Percentiles rank a stretch among this genome's conserved stretches.
Conservation (phyloP, 2,113 vertebrate genomes). For the Sapajus apella region DNA sequence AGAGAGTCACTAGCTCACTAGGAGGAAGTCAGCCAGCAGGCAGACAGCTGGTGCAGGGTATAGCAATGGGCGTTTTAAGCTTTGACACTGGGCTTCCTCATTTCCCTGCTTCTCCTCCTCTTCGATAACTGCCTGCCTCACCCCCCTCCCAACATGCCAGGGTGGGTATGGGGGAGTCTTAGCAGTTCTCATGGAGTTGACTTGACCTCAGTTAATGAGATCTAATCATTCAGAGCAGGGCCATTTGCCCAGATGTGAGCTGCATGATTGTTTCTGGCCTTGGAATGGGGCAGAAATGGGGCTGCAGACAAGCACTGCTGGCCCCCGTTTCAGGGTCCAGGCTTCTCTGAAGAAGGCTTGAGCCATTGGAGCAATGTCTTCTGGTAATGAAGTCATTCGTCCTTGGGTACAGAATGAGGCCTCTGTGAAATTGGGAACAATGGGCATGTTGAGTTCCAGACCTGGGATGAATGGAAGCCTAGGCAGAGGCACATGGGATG, state of each 20-base stretch:
- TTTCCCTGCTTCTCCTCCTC: neutral
- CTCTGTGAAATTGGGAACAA: conserved; percentile 74
- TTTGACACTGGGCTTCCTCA: neutral
- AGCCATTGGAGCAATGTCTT: conserved; percentile 47
- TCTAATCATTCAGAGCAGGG: conserved; percentile 38
- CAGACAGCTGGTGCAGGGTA: neutral
- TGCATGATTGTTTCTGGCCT: conserved; percentile 38
- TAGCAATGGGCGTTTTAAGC: neutral
- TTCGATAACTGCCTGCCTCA: neutral
- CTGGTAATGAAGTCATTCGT: conserved; percentile 62
- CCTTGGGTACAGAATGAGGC: conserved; percentile 58
- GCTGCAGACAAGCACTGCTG: neutral
- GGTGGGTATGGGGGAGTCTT: neutral
- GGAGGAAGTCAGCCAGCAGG: neutral
- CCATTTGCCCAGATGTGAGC: neutral
- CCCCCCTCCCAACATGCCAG: neutral
- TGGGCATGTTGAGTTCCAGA: conserved; percentile 68
- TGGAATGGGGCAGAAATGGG: neutral
- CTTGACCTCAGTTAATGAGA: conserved; percentile 1
- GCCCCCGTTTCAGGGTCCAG: neutral
- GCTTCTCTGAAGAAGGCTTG: conserved; percentile 12
- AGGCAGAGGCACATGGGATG: conserved; percentile 52
- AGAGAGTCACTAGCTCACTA: neutral
- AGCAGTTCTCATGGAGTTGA: conserved; percentile 36
- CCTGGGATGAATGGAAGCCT: conserved; percentile 50